Conservation (phyloP, 1,140 invertebrate species). For the Solenopsis fugax region DNA sequence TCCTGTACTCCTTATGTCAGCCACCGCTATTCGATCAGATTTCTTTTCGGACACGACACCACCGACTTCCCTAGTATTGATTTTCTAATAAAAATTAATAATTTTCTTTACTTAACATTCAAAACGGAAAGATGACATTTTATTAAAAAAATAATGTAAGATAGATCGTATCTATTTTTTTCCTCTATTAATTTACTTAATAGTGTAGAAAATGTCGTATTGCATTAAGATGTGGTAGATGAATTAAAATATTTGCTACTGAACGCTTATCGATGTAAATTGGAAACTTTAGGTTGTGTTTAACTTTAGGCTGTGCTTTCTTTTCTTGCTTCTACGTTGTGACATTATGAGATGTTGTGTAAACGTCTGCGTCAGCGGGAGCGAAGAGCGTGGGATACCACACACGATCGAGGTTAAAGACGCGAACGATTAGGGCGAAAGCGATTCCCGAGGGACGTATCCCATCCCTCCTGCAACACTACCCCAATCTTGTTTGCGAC, state of each 20-base stretch:
- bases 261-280: background rate
- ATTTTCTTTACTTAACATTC: background rate
- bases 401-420: constrained; percentile 56
- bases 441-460: constrained; percentile 75
- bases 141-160: background rate
- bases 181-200: background rate
- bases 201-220: background rate
- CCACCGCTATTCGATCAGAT: constrained; percentile 65
- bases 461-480: constrained; percentile 39
- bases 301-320: background rate
- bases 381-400: constrained; percentile 28
- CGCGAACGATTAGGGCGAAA: constrained; percentile 78
- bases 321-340: background rate
- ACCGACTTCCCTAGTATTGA: background rate
- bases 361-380: constrained; percentile 47
- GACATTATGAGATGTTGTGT: constrained; percentile 35
- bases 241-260: background rate
- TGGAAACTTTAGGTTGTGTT: too few species aligned
- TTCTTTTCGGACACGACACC: constrained; percentile 63
- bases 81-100: constrained; percentile 12
- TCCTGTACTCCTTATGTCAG: constrained; percentile 60
- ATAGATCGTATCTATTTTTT: background rate
- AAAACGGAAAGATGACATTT: background rate
- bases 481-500: constrained; percentile 77
- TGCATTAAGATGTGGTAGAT: background rate